Conservation (phyloP, 1,140 invertebrate genomes). For the Eumeta japonica region DNA sequence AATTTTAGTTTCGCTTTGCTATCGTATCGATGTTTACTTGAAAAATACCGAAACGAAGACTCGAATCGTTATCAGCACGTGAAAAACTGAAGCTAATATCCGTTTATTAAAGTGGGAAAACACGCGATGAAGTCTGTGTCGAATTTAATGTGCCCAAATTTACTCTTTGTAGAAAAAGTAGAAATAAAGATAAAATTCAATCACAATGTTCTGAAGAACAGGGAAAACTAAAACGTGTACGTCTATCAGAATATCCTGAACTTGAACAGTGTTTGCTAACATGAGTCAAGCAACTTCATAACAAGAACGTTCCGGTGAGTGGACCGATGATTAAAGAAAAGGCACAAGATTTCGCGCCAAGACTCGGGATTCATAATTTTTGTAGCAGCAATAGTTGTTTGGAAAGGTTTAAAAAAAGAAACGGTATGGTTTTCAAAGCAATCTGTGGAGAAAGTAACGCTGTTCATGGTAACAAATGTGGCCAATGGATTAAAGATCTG, state of each 20-base stretch:
- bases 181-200: constrained; percentile 1
- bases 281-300: constrained; percentile 12
- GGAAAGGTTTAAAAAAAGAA: constrained; percentile 14
- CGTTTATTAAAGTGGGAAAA: constrained; percentile 2
- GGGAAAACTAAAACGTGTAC: constrained; percentile 4
- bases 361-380: constrained; percentile 13
- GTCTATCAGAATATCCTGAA: constrained; percentile 2
- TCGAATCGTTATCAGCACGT: constrained; percentile 2
- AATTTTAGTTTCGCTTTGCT: no score
- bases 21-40: no score
- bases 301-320: constrained; percentile 13
- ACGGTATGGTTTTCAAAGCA: constrained; percentile 13
- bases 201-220: constrained; percentile 3
- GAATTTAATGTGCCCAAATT: constrained; percentile 1
- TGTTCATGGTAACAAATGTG: constrained; percentile 1
- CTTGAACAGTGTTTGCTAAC: constrained; percentile 2
- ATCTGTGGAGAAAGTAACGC: constrained; percentile 1
- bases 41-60: constrained; percentile 1
- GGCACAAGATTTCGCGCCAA: constrained; percentile 11
- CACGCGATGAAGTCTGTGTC: constrained; percentile 1
- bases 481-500: constrained; percentile 1
- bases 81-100: constrained; percentile 3
- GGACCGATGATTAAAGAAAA: constrained; percentile 16
- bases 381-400: constrained; percentile 16
- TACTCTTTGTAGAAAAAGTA: constrained; percentile 3